phyloP scores from a whole-genome alignment of 2,797 vertebrate genomes.

The Enteromius mattozi region DNA sequence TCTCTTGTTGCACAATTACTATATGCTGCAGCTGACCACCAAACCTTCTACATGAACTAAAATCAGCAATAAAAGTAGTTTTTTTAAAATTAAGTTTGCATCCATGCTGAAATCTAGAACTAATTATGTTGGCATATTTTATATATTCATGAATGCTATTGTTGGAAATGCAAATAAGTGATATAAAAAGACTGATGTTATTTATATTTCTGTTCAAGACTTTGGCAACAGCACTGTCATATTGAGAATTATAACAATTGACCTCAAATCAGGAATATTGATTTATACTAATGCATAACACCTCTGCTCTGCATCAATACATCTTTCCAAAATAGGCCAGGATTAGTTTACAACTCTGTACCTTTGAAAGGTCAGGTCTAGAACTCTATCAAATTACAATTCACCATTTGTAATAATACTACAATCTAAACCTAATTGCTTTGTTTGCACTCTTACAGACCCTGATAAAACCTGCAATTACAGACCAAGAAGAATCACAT shows the following conservation, averaged over 20 bases:
- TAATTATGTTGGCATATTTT: neutral
- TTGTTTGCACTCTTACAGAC: conserved; percentile 33
- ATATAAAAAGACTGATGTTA: neutral
- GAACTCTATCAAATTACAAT: conserved; percentile 33
- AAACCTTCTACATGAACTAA: neutral
- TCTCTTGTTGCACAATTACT: neutral
- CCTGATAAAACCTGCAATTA: conserved; percentile 65
- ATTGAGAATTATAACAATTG: neutral
- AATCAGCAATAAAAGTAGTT: neutral
- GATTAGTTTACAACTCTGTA: conserved; percentile 11
- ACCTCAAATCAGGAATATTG: neutral
- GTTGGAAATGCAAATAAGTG: neutral
- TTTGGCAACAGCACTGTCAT: neutral
- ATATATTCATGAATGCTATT: neutral
- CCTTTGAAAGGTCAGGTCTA: conserved; percentile 16
- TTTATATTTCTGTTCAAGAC: neutral
- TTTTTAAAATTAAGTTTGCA: neutral
- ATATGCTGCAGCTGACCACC: neutral
- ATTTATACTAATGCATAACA: neutral
- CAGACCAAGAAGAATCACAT: conserved; percentile 56
- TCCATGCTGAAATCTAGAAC: neutral
- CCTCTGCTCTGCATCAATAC: neutral
- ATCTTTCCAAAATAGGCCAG: neutral
- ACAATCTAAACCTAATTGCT: conserved; percentile 39
- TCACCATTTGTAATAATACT: conserved; percentile 32